phyloP scores from a whole-genome alignment of 2,113 vertebrate species.

The Elachura formosa region DNA sequence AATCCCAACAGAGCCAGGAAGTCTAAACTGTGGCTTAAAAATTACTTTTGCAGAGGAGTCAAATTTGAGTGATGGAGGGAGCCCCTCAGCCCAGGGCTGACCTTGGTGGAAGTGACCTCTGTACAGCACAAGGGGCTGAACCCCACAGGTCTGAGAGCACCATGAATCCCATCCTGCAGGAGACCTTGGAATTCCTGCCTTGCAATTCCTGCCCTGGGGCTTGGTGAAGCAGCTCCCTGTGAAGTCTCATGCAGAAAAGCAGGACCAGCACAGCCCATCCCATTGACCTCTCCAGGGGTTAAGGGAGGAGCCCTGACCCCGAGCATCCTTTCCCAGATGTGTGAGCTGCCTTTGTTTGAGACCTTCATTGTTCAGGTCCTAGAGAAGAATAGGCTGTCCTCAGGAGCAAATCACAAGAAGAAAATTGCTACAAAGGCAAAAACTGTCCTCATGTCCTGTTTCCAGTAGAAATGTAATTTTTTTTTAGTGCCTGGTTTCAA shows the following conservation, averaged over 20 bases:
- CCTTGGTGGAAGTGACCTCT: neutral
- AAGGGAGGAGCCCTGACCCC: neutral
- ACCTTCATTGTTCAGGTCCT: slow-evolving; percentile 15
- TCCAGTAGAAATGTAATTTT: slow-evolving; percentile 12
- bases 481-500: slow-evolving; percentile 41
- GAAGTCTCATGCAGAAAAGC: neutral
- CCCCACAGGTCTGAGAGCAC: neutral
- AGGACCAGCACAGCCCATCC: neutral
- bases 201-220: neutral
- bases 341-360: neutral
- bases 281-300: neutral
- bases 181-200: neutral
- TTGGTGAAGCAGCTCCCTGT: neutral
- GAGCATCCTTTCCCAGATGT: neutral
- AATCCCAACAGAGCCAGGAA: neutral
- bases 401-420: neutral
- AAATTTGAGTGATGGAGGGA: neutral
- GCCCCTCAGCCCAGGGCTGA: neutral
- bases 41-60: neutral
- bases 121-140: neutral
- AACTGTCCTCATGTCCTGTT: slow-evolving; percentile 11
- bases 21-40: neutral
- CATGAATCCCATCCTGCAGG: neutral
- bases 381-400: slow-evolving; percentile 7
- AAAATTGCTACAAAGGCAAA: slow-evolving; percentile 33